Conservation (phyloP, 2,888 invertebrate genomes). For the Pristionchus arcanus region DNA sequence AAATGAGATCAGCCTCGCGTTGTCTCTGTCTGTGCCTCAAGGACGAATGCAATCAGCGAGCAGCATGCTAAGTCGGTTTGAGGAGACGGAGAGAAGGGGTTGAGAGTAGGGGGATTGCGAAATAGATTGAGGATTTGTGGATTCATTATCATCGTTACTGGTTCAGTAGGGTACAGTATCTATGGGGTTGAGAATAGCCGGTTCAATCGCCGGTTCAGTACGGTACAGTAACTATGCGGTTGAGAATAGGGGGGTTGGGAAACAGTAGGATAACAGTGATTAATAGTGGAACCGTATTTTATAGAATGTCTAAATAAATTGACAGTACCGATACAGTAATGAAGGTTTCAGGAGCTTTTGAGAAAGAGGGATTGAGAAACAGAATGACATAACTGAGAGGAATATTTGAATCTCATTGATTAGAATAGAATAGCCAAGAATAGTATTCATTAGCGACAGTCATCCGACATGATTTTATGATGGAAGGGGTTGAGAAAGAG, state of each 20-base stretch:
- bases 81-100: conserved; percentile 1
- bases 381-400: no score
- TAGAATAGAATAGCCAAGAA: no score
- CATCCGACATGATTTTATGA: no score
- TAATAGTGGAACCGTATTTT: neutral
- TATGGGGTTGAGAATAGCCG: no score
- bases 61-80: neutral
- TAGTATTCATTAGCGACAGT: no score
- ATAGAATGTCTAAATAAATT: neutral
- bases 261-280: neutral
- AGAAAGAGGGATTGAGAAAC: neutral
- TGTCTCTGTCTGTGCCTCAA: conserved; percentile 21
- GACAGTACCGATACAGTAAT: no score
- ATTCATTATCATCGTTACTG: no score
- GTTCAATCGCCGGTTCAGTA: no score
- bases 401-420: no score
- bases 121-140: neutral
- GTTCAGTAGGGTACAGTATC: no score
- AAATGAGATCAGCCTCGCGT: conserved; percentile 52
- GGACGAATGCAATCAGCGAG: conserved; percentile 48
- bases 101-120: conserved; percentile 16
- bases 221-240: no score
- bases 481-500: no score
- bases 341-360: neutral
- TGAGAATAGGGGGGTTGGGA: neutral